Evolutionary conservation across 2,888 invertebrate genomes (phyloP).

Genomic region (Stratiomys singularior): DNA sequence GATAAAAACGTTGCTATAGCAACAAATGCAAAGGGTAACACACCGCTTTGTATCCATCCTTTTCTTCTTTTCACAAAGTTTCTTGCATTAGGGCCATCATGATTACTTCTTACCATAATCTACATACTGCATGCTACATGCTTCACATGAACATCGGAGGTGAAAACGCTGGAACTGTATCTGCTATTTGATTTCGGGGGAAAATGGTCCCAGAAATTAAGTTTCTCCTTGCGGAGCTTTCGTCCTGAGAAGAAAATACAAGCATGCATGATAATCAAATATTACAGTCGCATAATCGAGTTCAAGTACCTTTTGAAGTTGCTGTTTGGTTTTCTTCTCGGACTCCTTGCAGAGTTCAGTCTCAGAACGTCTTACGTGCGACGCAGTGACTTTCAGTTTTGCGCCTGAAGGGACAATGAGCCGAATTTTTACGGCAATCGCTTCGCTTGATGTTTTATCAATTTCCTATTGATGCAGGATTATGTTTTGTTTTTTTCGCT

Average conservation of each 20-base stretch:
- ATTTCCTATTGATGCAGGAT: not conserved
- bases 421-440: no score
- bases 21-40: not conserved
- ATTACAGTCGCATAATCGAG: not conserved
- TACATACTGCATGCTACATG: no score
- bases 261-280: not conserved
- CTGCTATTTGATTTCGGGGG: not conserved
- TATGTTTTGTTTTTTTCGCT: not conserved
- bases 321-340: not conserved
- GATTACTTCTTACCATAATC: no score
- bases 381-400: no score
- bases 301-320: not conserved
- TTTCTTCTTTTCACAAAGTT: not conserved
- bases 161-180: not conserved
- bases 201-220: not conserved
- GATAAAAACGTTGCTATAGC: constrained; percentile 40
- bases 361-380: no score
- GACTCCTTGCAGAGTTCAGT: no score
- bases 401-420: no score
- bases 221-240: not conserved
- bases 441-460: not conserved
- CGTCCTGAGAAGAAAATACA: not conserved
- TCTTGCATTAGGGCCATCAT: not conserved
- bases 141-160: not conserved
- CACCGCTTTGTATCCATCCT: constrained; percentile 29